These are phyloP conservation scores for Sebastes steindachneri DNA, from an alignment of 2,797 vertebrate genomes.

Conservation along the genomic window DNA sequence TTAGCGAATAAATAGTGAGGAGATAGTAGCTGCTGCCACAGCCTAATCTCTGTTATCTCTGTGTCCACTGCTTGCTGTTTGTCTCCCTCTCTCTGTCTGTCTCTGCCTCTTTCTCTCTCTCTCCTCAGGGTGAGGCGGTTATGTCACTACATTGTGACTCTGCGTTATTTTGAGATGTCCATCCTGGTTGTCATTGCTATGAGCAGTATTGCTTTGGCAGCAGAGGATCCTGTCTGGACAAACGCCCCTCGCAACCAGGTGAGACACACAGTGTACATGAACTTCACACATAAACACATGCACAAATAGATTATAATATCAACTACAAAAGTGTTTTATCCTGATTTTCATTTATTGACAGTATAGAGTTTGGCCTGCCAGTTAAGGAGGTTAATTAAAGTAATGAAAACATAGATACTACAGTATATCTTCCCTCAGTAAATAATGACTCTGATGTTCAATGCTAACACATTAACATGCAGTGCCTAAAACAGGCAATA, in stretches of 20 bases:
- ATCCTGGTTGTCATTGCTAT: constrained; percentile 95
- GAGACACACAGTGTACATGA: constrained; percentile 60
- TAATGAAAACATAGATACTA: neutral
- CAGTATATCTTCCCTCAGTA: neutral
- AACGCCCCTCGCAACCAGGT: constrained; percentile 93
- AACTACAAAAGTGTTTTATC: neutral
- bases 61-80: neutral
- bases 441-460: neutral
- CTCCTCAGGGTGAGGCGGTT: constrained; percentile 88
- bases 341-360: neutral
- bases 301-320: neutral
- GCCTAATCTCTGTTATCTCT: neutral
- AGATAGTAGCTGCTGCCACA: neutral
- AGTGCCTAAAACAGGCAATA: neutral
- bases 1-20: neutral
- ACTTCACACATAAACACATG: neutral
- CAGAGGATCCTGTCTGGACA: constrained; percentile 92
- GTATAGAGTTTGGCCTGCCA: neutral
- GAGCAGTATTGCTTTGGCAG: constrained; percentile 96
- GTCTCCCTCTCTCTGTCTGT: neutral
- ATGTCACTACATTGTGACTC: constrained; percentile 94
- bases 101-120: neutral
- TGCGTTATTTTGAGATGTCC: constrained; percentile 97
- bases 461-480: neutral
- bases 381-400: neutral